A percentile compares a stretch with the other conserved stretches of the same genome.
Evolutionary conservation across 2,113 vertebrate species (phyloP).

Genomic region (Malurus alboscapulatus): DNA sequence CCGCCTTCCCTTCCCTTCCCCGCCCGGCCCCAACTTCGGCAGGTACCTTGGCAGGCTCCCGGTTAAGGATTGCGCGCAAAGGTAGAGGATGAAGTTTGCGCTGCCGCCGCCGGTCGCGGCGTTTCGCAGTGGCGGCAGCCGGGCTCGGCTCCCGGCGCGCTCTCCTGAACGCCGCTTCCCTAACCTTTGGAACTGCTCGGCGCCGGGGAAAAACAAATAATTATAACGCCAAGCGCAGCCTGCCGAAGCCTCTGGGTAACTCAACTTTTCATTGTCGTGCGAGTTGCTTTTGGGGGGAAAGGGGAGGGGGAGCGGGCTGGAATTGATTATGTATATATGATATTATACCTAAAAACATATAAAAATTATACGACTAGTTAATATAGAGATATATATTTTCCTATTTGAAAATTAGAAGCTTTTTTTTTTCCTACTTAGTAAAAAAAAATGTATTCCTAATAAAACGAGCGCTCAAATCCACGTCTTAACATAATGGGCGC

Average conservation of each 20-base stretch:
- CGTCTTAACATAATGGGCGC: background rate
- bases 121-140: background rate
- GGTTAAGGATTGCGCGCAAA: constrained; percentile 23
- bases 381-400: background rate
- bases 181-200: constrained; percentile 6
- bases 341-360: background rate
- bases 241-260: background rate
- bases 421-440: background rate
- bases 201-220: constrained; percentile 2
- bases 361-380: background rate
- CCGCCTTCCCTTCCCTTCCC: background rate
- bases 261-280: constrained; percentile 6
- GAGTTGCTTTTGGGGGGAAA: background rate
- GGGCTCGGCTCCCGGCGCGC: background rate
- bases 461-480: background rate
- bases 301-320: background rate
- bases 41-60: constrained; percentile 37
- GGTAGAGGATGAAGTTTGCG: constrained; percentile 59
- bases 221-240: background rate
- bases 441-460: background rate
- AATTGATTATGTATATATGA: background rate
- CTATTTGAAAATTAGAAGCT: background rate
- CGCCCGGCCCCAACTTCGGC: constrained; percentile 20
- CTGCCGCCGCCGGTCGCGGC: background rate
- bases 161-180: background rate